Evolutionary conservation across 2,113 vertebrate genomes (phyloP), one percentile per base, ranked within the genome.

Genomic region (Eurystomus gularis): DNA sequence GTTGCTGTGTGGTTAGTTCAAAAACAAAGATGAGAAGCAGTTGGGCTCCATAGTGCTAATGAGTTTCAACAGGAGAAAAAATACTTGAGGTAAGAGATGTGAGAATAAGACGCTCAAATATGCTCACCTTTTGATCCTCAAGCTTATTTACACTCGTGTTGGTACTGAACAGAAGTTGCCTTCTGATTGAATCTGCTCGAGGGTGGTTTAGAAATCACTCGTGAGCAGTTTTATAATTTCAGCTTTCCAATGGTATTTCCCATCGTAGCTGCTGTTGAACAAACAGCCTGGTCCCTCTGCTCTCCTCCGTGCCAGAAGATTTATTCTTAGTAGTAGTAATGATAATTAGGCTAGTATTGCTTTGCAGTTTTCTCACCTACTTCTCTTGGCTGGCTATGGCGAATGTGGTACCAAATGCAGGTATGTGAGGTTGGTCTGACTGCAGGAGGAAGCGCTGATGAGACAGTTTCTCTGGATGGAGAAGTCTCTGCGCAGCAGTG

Each of bases 61-160:
- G 94, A 89, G 77, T 69, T 91, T 91, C 81, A 91, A 72, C 24
- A 55, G 52, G 70, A 89, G 82, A 69, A 93, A 91, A 86, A 79
- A 35, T 52, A 65, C 78, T 94, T 96, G 84, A 91, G 86, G 84
- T 60, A 82, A 89, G 91, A 93, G 73, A 61, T 68, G 86, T 72
- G 52, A 96, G 70, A 79, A 64, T 19, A 69, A 86, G 82, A 70
- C 78, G 72, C 62, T 91, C 70, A 60, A 39, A 79, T 54, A 48
- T 8, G 52, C 48, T 84, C 86, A 64, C 69, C 89, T 93, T 96
- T 94, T 64, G 91, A 78, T 88, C 82, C 80, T 93, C 8, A 2
- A 75, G 48, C 17, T 0, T 86, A 40, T 94, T 94, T 93, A 68
- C 68, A 7, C 60, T 75, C 39, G 1, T 5, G 51, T 46, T 79